phyloP scores from a whole-genome alignment of 2,888 invertebrate genomes.

The Arrhopalites spinosus region DNA sequence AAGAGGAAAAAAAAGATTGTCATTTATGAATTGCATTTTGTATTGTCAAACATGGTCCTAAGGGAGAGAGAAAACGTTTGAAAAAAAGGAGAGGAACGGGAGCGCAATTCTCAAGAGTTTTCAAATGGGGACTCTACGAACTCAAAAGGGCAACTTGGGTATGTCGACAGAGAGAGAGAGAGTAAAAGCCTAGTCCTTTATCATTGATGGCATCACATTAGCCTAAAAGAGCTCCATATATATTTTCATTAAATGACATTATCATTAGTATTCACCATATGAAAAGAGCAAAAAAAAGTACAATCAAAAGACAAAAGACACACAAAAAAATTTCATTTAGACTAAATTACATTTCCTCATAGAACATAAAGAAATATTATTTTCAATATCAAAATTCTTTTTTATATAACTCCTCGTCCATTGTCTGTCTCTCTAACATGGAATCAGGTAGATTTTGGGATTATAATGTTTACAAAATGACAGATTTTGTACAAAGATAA shows the following conservation, averaged over 20 bases:
- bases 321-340: neutral
- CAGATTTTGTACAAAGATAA: neutral
- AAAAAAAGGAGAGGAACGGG: neutral
- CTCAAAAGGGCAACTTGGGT: conserved; percentile 24
- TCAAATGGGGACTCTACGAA: conserved; percentile 10
- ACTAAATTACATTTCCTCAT: neutral
- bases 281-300: neutral
- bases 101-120: conserved; percentile 26
- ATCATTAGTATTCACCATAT: neutral
- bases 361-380: neutral
- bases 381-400: neutral
- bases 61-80: neutral
- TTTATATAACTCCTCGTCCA: too few relatives aligned
- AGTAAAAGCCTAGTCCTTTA: neutral
- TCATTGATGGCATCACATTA: too few relatives aligned
- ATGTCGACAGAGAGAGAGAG: neutral
- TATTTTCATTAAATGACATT: neutral
- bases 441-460: neutral
- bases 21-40: conserved; percentile 20
- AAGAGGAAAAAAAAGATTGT: neutral
- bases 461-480: neutral
- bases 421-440: too few relatives aligned
- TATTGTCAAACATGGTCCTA: conserved; percentile 13
- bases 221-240: neutral
- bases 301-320: neutral